Evolutionary conservation across 2,888 invertebrate species (phyloP), one percentile per base, ranked within the genome.

Genomic region (Sesamia inferens): DNA sequence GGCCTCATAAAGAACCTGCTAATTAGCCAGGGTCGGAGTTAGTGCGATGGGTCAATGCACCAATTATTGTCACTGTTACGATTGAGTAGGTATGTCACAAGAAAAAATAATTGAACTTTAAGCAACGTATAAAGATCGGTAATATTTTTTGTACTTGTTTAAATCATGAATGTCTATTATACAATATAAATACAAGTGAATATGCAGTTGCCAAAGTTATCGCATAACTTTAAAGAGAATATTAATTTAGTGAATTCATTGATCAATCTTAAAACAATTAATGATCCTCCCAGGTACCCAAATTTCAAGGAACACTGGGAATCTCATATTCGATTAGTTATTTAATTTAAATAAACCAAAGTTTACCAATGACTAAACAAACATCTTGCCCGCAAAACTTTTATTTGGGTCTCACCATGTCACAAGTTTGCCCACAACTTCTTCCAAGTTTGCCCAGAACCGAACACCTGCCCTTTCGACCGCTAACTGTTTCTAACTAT

Each of bases 401-500:
- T 80, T 77, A 79, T 82, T 70, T 58, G 61, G 61, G 71, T 63
- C 48, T 44, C 47, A 47, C 47, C 58, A 47, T 67, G 68, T 78
- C 71, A 76, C 83, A 82, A 85, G 71, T 78, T 80, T 66, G 14
- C n/a, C 51, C 73, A 61, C 55, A 85, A 81, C 70, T 78, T 72
- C 79, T 73, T 79, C 63, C 58, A 83, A 83, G 74, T 85, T 85
- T 14, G 47, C 62, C 70, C 64, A 68, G 48, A 62, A 72, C 66
- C 63, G 54, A 85, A 81, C 85, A 85, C 85, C 79, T 85, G 83
- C 71, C 77, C 74, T 74, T 62, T 70, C n/a, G 59, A 81, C 81
- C 77, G 67, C 72, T 81, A 80, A 75, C 74, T 55, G 64, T 74
- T 79, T 63, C 67, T 44, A 85, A 81, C 79, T 78, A 68, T 69